phyloP scores from a whole-genome alignment of 2,888 invertebrate genomes.

The Tetranychus piercei region DNA sequence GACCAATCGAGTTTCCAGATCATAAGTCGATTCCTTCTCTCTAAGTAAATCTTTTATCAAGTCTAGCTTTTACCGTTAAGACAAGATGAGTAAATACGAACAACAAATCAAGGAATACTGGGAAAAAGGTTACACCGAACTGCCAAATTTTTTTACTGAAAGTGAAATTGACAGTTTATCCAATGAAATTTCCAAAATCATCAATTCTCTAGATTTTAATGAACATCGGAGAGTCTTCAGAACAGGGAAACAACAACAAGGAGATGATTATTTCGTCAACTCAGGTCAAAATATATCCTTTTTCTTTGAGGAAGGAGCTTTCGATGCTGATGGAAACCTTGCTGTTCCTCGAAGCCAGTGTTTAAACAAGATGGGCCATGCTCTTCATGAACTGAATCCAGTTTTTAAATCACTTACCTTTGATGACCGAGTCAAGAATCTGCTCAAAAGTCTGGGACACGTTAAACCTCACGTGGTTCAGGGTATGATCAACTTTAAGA shows the following conservation, averaged over 20 bases:
- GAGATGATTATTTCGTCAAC: conserved; percentile 54
- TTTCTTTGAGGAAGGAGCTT: conserved; percentile 69
- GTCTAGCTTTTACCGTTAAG: too few relatives aligned
- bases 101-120: not conserved
- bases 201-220: not conserved
- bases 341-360: conserved; percentile 44
- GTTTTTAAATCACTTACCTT: conserved; percentile 64
- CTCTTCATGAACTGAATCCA: conserved; percentile 59
- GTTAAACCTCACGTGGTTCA: conserved; percentile 68
- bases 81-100: not conserved
- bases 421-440: conserved; percentile 57
- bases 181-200: not conserved
- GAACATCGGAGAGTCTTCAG: not conserved
- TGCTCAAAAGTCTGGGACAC: conserved; percentile 52
- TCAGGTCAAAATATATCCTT: conserved; percentile 77
- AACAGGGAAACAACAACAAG: not conserved
- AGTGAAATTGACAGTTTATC: not conserved
- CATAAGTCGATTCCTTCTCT: too few relatives aligned
- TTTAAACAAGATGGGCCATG: conserved; percentile 59
- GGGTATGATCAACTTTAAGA: conserved; percentile 96
- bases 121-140: not conserved
- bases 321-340: conserved; percentile 41
- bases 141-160: not conserved
- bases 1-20: too few relatives aligned
- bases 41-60: too few relatives aligned